Evolutionary conservation across 2,888 invertebrate genomes (phyloP).

Genomic region (Busseola fusca): DNA sequence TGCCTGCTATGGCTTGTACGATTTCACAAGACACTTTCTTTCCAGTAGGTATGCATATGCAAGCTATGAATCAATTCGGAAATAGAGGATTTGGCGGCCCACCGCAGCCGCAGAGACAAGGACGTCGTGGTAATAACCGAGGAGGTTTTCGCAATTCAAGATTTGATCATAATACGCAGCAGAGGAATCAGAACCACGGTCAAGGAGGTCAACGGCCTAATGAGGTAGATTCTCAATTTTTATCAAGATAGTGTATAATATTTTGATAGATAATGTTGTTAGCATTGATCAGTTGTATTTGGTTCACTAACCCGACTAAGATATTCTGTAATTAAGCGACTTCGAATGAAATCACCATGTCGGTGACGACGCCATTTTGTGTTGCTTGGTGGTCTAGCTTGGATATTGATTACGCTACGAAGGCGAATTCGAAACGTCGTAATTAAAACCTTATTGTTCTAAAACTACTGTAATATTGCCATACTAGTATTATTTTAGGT

Average conservation of each 20-base stretch:
- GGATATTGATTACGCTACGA: constrained; percentile 38
- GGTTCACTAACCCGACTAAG: not conserved
- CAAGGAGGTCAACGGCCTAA: constrained; percentile 85
- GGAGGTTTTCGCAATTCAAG: constrained; percentile 85
- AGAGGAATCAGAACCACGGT: constrained; percentile 74
- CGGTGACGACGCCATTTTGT: constrained; percentile 58
- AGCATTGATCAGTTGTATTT: not conserved
- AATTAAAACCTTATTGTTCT: not conserved
- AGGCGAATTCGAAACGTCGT: not conserved
- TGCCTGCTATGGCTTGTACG: constrained; percentile 22
- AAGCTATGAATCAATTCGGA: constrained; percentile 84
- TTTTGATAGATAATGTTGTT: not conserved
- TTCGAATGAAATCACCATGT: constrained; percentile 2
- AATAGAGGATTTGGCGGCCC: constrained; percentile 86
- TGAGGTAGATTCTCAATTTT: constrained; percentile 71
- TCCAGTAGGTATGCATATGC: constrained; percentile 78
- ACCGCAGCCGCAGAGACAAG: constrained; percentile 84
- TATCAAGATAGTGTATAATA: not conserved
- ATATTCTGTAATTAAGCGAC: not conserved
- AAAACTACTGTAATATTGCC: not conserved
- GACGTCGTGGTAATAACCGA: constrained; percentile 78
- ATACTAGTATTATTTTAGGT: not conserved
- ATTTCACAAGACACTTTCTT: constrained; percentile 36
- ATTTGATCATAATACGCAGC: constrained; percentile 76
- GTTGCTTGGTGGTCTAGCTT: constrained; percentile 27